Evolutionary conservation across 1,140 invertebrate species (phyloP).

Genomic region (Cataglyphis hispanica): DNA sequence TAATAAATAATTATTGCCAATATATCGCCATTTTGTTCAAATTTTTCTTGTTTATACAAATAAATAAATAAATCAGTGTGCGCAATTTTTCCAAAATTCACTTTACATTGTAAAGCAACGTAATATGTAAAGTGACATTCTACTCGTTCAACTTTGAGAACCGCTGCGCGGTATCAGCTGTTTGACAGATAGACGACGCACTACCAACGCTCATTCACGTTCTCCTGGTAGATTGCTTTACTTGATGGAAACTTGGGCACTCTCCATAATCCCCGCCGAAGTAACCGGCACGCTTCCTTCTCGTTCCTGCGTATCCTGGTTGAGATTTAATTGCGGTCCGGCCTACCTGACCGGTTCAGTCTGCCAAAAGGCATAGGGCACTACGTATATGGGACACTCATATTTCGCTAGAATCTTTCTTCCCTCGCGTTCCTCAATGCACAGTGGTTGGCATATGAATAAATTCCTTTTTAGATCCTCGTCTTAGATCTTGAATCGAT

Average conservation of each 20-base stretch:
- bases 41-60: too few species aligned
- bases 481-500: background rate
- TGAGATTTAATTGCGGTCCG: slow-evolving; percentile 73
- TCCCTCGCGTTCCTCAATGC: slow-evolving; percentile 12
- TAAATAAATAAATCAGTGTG: too few species aligned
- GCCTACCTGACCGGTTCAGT: slow-evolving; percentile 2
- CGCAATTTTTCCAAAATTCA: background rate
- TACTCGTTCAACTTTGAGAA: slow-evolving; percentile 21
- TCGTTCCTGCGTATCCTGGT: slow-evolving; percentile 70
- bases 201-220: slow-evolving; percentile 59
- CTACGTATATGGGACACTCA: background rate
- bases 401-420: background rate
- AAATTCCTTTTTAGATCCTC: background rate
- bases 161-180: slow-evolving; percentile 1
- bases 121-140: background rate
- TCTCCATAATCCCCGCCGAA: slow-evolving; percentile 77
- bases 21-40: background rate
- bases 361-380: background rate
- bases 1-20: slow-evolving; percentile 6
- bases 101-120: background rate
- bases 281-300: slow-evolving; percentile 69
- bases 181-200: slow-evolving; percentile 45
- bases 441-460: slow-evolving; percentile 25
- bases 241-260: slow-evolving; percentile 82
- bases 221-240: slow-evolving; percentile 79